Evolutionary conservation across 2,888 invertebrate genomes (phyloP), one percentile per base, ranked within the genome.

Genomic region (Drosophila testacea): DNA sequence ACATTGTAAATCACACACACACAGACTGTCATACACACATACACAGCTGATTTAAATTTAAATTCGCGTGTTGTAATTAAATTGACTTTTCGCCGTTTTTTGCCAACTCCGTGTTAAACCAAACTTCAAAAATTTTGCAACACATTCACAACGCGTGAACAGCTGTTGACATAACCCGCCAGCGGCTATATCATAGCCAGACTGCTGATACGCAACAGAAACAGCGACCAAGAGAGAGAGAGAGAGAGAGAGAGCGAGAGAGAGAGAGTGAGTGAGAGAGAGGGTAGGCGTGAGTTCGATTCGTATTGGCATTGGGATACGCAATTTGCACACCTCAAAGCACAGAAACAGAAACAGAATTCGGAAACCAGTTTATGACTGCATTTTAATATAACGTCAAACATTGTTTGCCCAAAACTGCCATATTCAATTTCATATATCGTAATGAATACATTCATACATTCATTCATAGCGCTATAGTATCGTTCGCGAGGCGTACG

Each of bases 351-450:
- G 44, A 27, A 41, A 27, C 41, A 13, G 30, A 42, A 30, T 4
- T 4, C 38, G 4, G 39, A 47, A 47, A 50, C 61, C 71, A 76
- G 77, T 71, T 88, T 77, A 77, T 83, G 82, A 81, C 82, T 83
- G 77, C 66, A 86, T 88, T 82, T 87, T 77, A 82, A 89, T 88
- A 88, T 80, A 68, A 83, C 83, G 83, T 77, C 82, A 81, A 84
- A 83, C 73, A 69, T 67, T 76, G 79, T 79, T 77, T 82, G 75
- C 54, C 28, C 73, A 64, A 55, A 42, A 34, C 59, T 72, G 69
- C 64, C 72, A 77, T 69, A 78, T 83, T 81, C 73, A 81, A 79
- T 88, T 81, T 78, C 64, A 55, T 61, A 77, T 73, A 67, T 68
- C 51, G 78, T 88, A 83, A 76, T 83, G 73, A 71, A 80, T 74